Evolutionary conservation across 2,113 vertebrate species (phyloP), one percentile per base, ranked within the genome.

Genomic region (Marmota monax): DNA sequence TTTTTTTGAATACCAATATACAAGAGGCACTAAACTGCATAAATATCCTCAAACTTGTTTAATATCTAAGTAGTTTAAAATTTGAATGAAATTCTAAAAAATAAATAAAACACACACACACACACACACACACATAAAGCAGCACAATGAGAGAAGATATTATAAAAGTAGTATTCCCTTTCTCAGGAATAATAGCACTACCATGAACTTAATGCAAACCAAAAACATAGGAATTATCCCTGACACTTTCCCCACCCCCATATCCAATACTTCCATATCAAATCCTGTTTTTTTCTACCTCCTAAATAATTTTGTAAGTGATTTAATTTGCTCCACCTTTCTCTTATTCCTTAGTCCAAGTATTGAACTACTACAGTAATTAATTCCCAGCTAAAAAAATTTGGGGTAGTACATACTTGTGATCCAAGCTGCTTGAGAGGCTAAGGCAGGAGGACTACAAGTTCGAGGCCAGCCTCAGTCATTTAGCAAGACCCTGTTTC

Each of bases 31-130:
- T 85, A 82, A 72, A 61, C 58, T n/a, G 11, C 37, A 76, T 58
- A 69, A 92, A 65, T 23, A 39, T 32, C 42, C 12, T 65, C 63
- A 77, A 92, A 78, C 12, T 92, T 22, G 90, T 84, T 94, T 93
- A 92, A 72, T 91, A 77, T 80, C 39, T 84, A 18, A 88, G 39
- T 79, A 93, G 73, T 18, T 82, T 74, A 91, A 96, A 87, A 56
- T 51, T 83, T 92, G 61, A 94, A 70, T 92, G 73, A 76, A n/a
- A 92, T 63, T 85, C 25, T 37, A 73, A 88, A 48, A 79, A 16
- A 51, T 67, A 74, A 16, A 42, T 67, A 84, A 79, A 76, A 88
- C 63, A 93, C 42, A 82, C 39, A 27, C 14, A 83, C 4, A 61
- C 39, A 45, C 42, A 45, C 42, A 92, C 42, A 82, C 39, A 27